Base-by-base conservation (phyloP, 2,797 vertebrate genomes). In the Pangasius krempfi region DNA sequence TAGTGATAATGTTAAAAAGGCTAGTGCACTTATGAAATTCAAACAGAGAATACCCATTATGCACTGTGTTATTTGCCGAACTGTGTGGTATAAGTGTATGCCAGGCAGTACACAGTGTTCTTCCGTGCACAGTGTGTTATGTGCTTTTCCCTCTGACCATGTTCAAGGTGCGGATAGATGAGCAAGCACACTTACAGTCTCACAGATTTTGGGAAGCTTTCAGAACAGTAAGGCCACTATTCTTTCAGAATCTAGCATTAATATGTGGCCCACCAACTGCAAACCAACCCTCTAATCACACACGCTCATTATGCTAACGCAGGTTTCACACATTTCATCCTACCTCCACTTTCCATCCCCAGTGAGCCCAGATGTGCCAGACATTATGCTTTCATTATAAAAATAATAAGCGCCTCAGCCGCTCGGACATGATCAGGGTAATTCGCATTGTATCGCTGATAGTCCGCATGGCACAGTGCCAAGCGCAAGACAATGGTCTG, bases 301-400 rank as follows among this genome's bases (percentile, higher is more conserved):
- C 22, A 3, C 54, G 3, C 16, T 75, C 37, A 60, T 86, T 86
- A 84, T 68, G 83, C 44, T 47, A 25, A 44, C 2, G 18, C n/a
- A 50, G 64, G 47, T 70, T 84, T 56, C 4, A 16, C 25, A 66
- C 16, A 50, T 85, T 86, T 86, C 54, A 76, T 60, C 54, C 25
- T 70, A 44, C 66, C 52, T 27, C 68, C 14, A 56, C 30, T 73
- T 58, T 86, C 70, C 82, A 52, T 70, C 64, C n/a, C 37, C 27
- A 60, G 70, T 6, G 37, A 76, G 10, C 7, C 73, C 58, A 62
- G 86, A 88, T 64, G 78, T 88, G 86, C 89, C 86, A 89, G 78
- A 92, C 87, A 93, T 94, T 93, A 92, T 30, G 40, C 40, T 88
- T 93, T 92, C 83, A 93, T 94, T 94, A 91, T 92, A 92, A 93